Conservation (phyloP, 2,797 vertebrate species). For the Dicrostonyx torquatus region DNA sequence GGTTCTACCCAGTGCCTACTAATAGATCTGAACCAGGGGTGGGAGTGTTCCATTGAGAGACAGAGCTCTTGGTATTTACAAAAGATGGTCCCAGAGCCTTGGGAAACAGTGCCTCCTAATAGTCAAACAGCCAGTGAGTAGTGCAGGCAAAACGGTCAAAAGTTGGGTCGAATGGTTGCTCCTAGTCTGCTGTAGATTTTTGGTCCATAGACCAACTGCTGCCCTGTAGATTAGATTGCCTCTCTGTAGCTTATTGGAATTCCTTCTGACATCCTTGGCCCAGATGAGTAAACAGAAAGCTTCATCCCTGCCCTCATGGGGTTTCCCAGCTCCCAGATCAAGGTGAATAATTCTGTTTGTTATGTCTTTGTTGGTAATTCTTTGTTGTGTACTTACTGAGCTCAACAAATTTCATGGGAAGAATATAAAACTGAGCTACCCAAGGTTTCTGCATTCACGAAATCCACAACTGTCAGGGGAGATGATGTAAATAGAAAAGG, state of each 20-base stretch:
- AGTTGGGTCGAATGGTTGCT: neutral
- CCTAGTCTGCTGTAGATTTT: neutral
- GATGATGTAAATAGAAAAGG: neutral
- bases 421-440: slow-evolving; percentile 34
- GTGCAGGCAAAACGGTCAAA: neutral
- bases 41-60: slow-evolving; percentile 27
- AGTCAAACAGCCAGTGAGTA: slow-evolving; percentile 1
- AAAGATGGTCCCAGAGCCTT: neutral
- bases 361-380: neutral
- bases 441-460: slow-evolving; percentile 17
- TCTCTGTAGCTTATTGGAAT: neutral
- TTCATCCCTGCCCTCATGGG: neutral
- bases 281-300: neutral
- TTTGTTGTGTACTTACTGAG: neutral
- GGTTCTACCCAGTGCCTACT: slow-evolving; percentile 26
- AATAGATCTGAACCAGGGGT: neutral
- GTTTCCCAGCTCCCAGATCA: neutral
- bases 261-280: neutral
- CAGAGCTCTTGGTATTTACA: neutral
- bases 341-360: neutral
- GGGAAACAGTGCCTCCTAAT: neutral
- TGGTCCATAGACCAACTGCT: neutral
- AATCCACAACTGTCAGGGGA: neutral
- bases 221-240: neutral
- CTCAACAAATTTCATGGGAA: neutral